These are phyloP conservation scores for Platichthys flesus DNA, from an alignment of 2,113 vertebrate genomes.

Conservation along the genomic window DNA sequence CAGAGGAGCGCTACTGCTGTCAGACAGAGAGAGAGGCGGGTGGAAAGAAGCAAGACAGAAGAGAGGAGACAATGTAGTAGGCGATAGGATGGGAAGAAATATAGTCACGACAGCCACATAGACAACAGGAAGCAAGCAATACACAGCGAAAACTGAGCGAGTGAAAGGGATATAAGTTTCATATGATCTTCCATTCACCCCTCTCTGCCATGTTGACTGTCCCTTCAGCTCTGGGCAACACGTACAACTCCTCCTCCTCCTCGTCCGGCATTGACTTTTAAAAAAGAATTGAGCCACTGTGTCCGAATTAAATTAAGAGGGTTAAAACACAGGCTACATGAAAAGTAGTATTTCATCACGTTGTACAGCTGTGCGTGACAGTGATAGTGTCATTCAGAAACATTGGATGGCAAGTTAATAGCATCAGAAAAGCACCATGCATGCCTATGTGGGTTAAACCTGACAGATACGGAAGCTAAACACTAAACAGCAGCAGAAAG, in stretches of 20 bases:
- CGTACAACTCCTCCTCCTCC: constrained; percentile 39
- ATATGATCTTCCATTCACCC: constrained; percentile 44
- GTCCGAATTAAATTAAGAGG: constrained; percentile 25
- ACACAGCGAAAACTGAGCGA: constrained; percentile 21
- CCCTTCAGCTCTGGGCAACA: constrained; percentile 44
- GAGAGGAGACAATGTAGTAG: constrained; percentile 40
- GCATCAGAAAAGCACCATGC: neutral
- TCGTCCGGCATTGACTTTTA: constrained; percentile 22
- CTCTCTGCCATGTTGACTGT: constrained; percentile 48
- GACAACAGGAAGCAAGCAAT: constrained; percentile 41
- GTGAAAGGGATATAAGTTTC: constrained; percentile 2
- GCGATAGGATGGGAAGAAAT: constrained; percentile 49
- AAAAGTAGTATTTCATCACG: constrained; percentile 27
- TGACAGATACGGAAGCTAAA: constrained; percentile 7
- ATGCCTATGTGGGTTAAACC: neutral
- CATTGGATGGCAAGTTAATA: neutral
- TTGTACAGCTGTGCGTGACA: neutral
- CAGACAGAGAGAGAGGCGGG: constrained; percentile 59
- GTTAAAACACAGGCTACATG: neutral
- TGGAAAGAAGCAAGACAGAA: constrained; percentile 40
- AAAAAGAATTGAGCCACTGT: constrained; percentile 57
- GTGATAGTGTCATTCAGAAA: neutral
- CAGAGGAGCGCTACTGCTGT: constrained; percentile 77
- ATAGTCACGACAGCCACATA: constrained; percentile 9
- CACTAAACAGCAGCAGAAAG: constrained; percentile 1